A percentile compares a stretch with the other conserved stretches of the same genome.
Conservation (phyloP, 2,888 invertebrate species). For the Drosophila demipolita region DNA sequence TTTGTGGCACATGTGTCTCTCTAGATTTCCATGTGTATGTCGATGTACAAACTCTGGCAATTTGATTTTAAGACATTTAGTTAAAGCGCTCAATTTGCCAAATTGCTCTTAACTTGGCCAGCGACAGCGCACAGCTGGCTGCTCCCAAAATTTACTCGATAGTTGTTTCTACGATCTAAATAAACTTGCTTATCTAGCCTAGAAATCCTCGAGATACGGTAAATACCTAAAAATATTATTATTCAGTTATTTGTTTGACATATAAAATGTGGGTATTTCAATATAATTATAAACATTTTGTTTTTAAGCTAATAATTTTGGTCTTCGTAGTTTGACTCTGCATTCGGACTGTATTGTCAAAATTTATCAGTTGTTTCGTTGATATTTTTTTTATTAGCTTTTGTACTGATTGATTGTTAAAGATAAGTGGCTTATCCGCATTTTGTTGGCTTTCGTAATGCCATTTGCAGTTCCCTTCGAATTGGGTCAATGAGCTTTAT, state of each 20-base stretch:
- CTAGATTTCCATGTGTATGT: constrained; percentile 8
- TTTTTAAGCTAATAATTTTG: no score
- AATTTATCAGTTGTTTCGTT: constrained; percentile 18
- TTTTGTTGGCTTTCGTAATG: constrained; percentile 20
- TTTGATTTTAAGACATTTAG: constrained; percentile 44
- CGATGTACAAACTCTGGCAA: constrained; percentile 24
- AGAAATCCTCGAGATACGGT: constrained; percentile 26
- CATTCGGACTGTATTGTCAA: background rate
- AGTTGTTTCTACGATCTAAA: constrained; percentile 38
- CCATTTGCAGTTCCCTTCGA: constrained; percentile 40
- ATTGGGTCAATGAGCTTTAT: constrained; percentile 75
- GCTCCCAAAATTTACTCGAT: constrained; percentile 43
- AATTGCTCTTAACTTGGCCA: constrained; percentile 67
- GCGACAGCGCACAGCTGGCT: constrained; percentile 30
- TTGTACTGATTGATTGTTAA: constrained; percentile 65
- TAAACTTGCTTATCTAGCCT: constrained; percentile 56
- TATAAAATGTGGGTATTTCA: background rate
- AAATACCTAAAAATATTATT: background rate
- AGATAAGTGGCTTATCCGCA: constrained; percentile 54
- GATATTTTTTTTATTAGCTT: constrained; percentile 46
- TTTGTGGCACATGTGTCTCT: constrained; percentile 54
- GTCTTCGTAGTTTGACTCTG: background rate
- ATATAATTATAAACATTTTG: background rate
- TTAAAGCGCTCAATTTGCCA: constrained; percentile 38
- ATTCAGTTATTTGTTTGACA: background rate